These are phyloP conservation scores for Kryptopterus vitreolus DNA, from an alignment of 2,797 vertebrate genomes.

Conservation along the genomic window DNA sequence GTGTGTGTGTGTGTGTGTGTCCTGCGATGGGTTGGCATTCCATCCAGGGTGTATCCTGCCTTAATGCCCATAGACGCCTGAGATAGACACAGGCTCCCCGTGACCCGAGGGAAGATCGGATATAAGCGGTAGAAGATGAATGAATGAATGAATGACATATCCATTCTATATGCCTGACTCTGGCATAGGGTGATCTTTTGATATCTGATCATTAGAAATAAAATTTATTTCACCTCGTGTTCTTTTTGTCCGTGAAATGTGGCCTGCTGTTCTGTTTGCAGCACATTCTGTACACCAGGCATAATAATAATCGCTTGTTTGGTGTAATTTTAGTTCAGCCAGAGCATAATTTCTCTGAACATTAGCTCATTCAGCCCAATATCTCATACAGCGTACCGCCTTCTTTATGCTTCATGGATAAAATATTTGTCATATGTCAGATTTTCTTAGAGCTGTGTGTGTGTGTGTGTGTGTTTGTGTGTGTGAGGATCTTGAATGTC, in stretches of 20 bases:
- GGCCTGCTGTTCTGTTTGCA: background rate
- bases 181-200: background rate
- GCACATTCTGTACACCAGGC: background rate
- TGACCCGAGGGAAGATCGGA: too few species aligned
- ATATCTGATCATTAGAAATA: background rate
- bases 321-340: constrained; percentile 3
- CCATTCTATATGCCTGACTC: background rate
- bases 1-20: too few species aligned
- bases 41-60: too few species aligned
- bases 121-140: too few species aligned
- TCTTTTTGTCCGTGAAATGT: background rate
- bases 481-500: background rate
- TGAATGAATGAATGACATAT: too few species aligned
- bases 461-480: background rate
- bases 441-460: background rate
- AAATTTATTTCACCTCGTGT: background rate
- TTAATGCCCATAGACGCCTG: too few species aligned
- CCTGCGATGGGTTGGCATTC: too few species aligned
- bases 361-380: background rate
- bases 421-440: background rate
- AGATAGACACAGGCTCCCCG: too few species aligned
- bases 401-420: background rate
- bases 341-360: background rate
- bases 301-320: background rate
- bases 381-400: background rate